Conservation (phyloP, 2,888 invertebrate species). For the Torymus texanus region DNA sequence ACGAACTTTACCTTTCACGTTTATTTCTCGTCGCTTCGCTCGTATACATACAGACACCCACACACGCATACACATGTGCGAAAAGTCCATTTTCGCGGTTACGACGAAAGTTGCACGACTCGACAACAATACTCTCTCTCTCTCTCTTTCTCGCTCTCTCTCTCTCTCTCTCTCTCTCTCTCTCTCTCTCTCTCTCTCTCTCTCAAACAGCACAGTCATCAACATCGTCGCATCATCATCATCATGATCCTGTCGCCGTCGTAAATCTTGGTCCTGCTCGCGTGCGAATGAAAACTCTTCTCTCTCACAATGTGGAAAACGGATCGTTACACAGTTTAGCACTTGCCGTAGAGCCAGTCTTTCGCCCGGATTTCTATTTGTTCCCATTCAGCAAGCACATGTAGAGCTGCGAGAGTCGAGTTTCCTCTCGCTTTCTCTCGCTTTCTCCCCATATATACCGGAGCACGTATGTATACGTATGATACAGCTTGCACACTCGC, state of each 20-base stretch:
- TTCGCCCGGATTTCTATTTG: slow-evolving; percentile 31
- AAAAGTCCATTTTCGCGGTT: not conserved
- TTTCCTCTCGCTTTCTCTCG: slow-evolving; percentile 28
- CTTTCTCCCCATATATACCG: slow-evolving; percentile 13
- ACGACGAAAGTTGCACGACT: too few species aligned
- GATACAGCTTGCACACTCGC: not conserved
- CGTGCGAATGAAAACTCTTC: not conserved
- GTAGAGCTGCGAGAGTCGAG: slow-evolving; percentile 7
- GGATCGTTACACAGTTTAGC: slow-evolving; percentile 9
- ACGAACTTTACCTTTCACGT: too few species aligned
- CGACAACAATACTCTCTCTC: too few species aligned
- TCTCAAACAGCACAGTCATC: not conserved
- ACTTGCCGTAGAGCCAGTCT: not conserved
- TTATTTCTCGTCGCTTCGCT: slow-evolving; percentile 33
- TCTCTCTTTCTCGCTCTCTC: too few species aligned
- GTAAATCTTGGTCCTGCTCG: slow-evolving; percentile 31
- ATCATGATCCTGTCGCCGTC: not conserved
- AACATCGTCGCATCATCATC: not conserved
- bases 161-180: too few species aligned
- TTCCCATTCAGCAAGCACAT: slow-evolving; percentile 14
- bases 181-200: too few species aligned
- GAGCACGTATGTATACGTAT: not conserved
- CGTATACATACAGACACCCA: slow-evolving; percentile 2
- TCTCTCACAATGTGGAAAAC: slow-evolving; percentile 4
- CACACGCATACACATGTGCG: not conserved